Percentiles rank a stretch among this genome's conserved stretches.
These are phyloP conservation scores for Myiozetetes cayanensis DNA, from an alignment of 2,113 vertebrate genomes.

Conservation along the genomic window DNA sequence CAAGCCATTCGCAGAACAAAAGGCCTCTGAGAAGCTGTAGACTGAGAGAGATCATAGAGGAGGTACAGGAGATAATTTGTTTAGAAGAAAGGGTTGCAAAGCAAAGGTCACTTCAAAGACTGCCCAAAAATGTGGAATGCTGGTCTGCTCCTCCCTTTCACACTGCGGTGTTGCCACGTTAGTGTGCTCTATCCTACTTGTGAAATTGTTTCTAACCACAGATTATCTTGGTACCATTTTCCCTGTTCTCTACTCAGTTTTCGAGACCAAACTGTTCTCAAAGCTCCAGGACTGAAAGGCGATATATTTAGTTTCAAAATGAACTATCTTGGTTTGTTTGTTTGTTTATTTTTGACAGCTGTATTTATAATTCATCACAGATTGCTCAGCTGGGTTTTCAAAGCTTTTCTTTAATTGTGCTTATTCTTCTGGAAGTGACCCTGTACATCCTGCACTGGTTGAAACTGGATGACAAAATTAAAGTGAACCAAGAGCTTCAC, in stretches of 20 bases:
- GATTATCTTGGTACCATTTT: not conserved
- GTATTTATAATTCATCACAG: not conserved
- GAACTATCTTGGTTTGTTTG: not conserved
- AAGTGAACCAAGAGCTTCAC: not conserved
- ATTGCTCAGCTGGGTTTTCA: not conserved
- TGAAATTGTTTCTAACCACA: not conserved
- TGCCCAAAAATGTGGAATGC: not conserved
- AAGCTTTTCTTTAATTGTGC: not conserved
- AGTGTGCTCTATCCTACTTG: not conserved
- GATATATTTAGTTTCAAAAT: not conserved
- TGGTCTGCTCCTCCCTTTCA: not conserved
- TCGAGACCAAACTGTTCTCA: not conserved
- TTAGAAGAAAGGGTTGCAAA: constrained; percentile 36
- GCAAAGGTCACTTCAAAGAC: constrained; percentile 25
- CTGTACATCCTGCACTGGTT: not conserved
- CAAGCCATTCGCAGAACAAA: not conserved
- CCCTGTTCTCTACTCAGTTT: not conserved
- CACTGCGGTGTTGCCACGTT: not conserved
- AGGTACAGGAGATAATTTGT: constrained; percentile 22
- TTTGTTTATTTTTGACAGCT: not conserved
- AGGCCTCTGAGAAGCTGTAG: constrained; percentile 14
- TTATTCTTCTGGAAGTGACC: not conserved
- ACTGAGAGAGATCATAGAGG: constrained; percentile 13
- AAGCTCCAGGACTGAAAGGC: not conserved
- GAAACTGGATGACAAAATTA: not conserved